These are phyloP conservation scores for Eumaeus atala DNA, from an alignment of 1,140 invertebrate genomes.

Conservation along the genomic window DNA sequence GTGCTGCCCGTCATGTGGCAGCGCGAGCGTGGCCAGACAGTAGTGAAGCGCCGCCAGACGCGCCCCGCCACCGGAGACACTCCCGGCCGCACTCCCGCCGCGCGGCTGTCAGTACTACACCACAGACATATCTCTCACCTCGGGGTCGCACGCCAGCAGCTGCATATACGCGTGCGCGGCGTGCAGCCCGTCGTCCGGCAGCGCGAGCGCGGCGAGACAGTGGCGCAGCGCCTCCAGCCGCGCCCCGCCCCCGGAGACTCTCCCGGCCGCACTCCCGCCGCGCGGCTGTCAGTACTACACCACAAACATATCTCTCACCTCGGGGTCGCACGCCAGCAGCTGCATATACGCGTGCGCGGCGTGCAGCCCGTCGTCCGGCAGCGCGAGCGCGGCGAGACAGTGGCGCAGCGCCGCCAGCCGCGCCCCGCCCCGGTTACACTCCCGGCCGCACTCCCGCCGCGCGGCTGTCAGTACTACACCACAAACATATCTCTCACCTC, in stretches of 20 bases:
- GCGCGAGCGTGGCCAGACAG: conserved; percentile 56
- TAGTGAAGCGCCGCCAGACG: conserved; percentile 57
- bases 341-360: conserved; percentile 92
- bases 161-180: conserved; percentile 92
- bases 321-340: conserved; percentile 87
- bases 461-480: conserved; percentile 57
- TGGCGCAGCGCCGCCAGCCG: conserved; percentile 57
- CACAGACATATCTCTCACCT: conserved; percentile 72
- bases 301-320: no score
- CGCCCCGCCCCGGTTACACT: conserved; percentile 81
- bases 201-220: conserved; percentile 56
- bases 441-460: conserved; percentile 83
- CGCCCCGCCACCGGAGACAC: conserved; percentile 82
- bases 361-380: conserved; percentile 57
- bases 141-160: conserved; percentile 87
- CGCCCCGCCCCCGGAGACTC: conserved; percentile 79
- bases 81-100: conserved; percentile 84
- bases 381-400: conserved; percentile 56
- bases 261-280: conserved; percentile 84
- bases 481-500: conserved; percentile 75
- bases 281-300: no score
- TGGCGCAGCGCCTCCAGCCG: conserved; percentile 57
- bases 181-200: conserved; percentile 57
- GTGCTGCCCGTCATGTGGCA: conserved; percentile 57
- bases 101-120: conserved; percentile 57